These are phyloP conservation scores for Polydesmus complanatus DNA, from an alignment of 2,888 invertebrate species.

Conservation along the genomic window DNA sequence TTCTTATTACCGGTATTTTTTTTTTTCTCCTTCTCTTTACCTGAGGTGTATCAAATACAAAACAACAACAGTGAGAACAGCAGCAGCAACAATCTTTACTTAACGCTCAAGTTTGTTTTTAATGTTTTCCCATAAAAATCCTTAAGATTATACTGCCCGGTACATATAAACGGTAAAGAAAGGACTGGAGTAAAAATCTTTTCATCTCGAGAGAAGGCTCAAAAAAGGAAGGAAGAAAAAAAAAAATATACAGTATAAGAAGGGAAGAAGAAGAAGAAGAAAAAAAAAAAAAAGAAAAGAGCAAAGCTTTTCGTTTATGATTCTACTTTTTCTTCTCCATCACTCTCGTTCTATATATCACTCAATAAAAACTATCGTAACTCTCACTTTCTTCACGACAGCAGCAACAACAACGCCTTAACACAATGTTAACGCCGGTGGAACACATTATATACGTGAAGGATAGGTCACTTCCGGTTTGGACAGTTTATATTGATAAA, in stretches of 20 bases:
- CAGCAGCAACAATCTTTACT: not conserved
- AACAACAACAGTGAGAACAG: no score
- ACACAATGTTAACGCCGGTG: no score
- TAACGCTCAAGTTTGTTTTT: no score
- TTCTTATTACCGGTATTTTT: no score
- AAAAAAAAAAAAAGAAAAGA: no score
- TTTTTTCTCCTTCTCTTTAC: not conserved
- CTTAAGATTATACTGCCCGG: not conserved
- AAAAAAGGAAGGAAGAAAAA: not conserved
- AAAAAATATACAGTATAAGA: no score
- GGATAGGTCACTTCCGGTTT: not conserved
- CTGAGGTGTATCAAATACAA: not conserved
- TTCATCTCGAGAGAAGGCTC: not conserved
- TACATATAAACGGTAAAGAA: not conserved
- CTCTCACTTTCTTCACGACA: no score
- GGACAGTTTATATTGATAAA: not conserved
- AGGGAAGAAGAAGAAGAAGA: no score
- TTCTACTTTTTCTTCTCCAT: not conserved
- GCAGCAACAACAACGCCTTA: not conserved
- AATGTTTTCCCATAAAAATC: not conserved
- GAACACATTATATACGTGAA: not conserved
- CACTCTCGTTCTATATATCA: not conserved
- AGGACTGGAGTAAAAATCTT: not conserved
- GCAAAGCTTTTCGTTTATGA: no score
- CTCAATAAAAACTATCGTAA: not conserved